A percentile compares a stretch with the other conserved stretches of the same genome.
phyloP scores from a whole-genome alignment of 2,113 vertebrate species.

The Ammodytes marinus region DNA sequence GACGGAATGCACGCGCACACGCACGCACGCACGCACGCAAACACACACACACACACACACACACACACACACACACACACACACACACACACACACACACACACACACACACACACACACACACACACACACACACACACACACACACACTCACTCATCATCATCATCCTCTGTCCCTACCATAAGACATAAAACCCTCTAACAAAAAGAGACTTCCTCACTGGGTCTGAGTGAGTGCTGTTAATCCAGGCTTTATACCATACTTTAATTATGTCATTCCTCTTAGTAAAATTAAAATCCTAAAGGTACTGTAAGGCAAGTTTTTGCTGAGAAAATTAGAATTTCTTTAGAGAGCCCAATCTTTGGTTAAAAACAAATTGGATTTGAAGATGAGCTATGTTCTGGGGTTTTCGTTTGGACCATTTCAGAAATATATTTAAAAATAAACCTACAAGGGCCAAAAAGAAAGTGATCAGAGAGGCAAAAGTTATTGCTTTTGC shows the following conservation, averaged over 20 bases:
- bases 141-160: conserved; percentile 11
- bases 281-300: conserved; percentile 66
- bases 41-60: conserved; percentile 22
- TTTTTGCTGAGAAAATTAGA: conserved; percentile 52
- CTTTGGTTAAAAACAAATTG: conserved; percentile 2
- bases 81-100: conserved; percentile 22
- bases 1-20: conserved; percentile 64
- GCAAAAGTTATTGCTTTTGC: conserved; percentile 16
- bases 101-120: conserved; percentile 41
- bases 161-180: conserved; percentile 58
- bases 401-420: conserved; percentile 24
- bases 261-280: conserved; percentile 73
- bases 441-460: not conserved
- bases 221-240: conserved; percentile 64
- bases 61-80: not conserved
- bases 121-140: conserved; percentile 19
- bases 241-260: conserved; percentile 69
- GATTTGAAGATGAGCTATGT: conserved; percentile 28
- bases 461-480: conserved; percentile 20
- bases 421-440: conserved; percentile 14
- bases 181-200: conserved; percentile 56
- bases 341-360: conserved; percentile 35
- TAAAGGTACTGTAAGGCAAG: conserved; percentile 31
- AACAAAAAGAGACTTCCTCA: conserved; percentile 56
- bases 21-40: conserved; percentile 40